Conservation (phyloP, 2,888 invertebrate genomes). For the Stramonita haemastoma region DNA sequence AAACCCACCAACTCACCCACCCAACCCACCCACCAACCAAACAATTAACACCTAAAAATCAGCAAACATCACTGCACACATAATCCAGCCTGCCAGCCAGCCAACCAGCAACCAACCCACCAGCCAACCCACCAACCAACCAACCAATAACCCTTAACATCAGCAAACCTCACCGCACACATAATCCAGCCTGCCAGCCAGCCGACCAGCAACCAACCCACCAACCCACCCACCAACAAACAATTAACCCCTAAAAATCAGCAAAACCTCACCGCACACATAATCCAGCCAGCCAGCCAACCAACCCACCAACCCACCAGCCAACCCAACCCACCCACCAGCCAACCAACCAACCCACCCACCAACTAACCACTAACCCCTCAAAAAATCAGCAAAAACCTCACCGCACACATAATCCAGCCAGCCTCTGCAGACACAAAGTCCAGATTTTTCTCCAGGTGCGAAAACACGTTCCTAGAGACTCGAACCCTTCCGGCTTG, state of each 20-base stretch:
- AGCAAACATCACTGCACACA: background rate
- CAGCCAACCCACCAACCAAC: background rate
- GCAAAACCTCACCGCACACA: background rate
- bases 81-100: background rate
- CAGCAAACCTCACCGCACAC: background rate
- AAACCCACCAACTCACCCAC: background rate
- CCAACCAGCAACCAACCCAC: background rate
- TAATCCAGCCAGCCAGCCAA: background rate
- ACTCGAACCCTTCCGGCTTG: slow-evolving; percentile 52
- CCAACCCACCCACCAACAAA: background rate
- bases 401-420: slow-evolving; percentile 43
- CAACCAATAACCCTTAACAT: background rate
- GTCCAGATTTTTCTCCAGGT: slow-evolving; percentile 49
- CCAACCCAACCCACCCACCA: too few relatives aligned
- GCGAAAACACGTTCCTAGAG: slow-evolving; percentile 47
- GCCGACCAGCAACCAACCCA: background rate
- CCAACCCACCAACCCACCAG: background rate
- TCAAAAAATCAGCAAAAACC: background rate
- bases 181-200: background rate
- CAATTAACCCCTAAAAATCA: too few relatives aligned
- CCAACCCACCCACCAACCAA: background rate
- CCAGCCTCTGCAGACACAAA: slow-evolving; percentile 43
- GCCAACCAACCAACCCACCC: too few relatives aligned
- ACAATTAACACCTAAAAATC: background rate
- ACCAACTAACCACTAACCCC: too few relatives aligned